phyloP scores from a whole-genome alignment of 2,888 invertebrate species.

The Silvanus unidentatus region DNA sequence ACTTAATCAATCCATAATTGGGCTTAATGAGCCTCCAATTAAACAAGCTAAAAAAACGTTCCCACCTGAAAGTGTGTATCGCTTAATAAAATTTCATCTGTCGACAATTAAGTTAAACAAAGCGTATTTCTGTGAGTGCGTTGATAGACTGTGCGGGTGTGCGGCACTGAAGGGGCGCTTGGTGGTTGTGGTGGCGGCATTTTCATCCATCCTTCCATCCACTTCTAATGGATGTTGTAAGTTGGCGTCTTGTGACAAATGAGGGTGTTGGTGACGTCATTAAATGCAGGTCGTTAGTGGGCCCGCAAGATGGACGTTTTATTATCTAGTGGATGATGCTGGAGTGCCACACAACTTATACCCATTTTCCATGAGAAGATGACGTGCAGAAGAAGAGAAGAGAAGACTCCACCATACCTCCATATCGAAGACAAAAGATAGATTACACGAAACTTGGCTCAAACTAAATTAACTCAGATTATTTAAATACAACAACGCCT shows the following conservation, averaged over 20 bases:
- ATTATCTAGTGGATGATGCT: slow-evolving; percentile 21
- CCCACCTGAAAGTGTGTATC: too few relatives aligned
- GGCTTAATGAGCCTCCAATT: too few relatives aligned
- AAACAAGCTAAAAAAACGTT: too few relatives aligned
- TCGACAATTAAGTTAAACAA: slow-evolving; percentile 23
- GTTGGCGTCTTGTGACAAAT: slow-evolving; percentile 27
- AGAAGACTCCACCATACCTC: not conserved
- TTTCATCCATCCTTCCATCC: slow-evolving; percentile 8
- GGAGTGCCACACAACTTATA: slow-evolving; percentile 9
- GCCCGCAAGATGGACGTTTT: slow-evolving; percentile 25
- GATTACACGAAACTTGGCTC: slow-evolving; percentile 17
- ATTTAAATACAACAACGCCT: slow-evolving; percentile 11
- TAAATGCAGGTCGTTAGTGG: slow-evolving; percentile 29
- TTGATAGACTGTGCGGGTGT: slow-evolving; percentile 18
- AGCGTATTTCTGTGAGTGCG: slow-evolving; percentile 16
- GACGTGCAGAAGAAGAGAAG: not conserved
- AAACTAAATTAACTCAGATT: slow-evolving; percentile 20
- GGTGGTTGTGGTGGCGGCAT: not conserved
- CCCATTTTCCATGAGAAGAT: too few relatives aligned
- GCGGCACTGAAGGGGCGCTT: too few relatives aligned
- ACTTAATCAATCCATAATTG: too few relatives aligned
- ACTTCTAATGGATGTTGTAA: slow-evolving; percentile 23
- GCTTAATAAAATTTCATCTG: too few relatives aligned
- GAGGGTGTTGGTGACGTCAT: slow-evolving; percentile 29
- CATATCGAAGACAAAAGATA: slow-evolving; percentile 12